A percentile compares a stretch with the other conserved stretches of the same genome.
Evolutionary conservation across 2,888 invertebrate genomes (phyloP).

Genomic region (Molorchus minor): DNA sequence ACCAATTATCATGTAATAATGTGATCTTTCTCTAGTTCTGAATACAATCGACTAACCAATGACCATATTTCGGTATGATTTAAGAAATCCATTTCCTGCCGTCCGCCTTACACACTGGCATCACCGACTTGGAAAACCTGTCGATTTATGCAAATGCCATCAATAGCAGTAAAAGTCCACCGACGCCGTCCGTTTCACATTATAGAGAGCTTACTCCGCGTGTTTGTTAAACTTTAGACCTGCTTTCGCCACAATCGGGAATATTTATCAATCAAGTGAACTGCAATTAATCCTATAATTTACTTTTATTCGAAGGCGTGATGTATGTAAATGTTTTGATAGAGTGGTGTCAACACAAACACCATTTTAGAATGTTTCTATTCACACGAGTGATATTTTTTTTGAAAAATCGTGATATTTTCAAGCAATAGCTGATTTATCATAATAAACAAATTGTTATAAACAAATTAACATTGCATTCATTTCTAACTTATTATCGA

Average conservation of each 20-base stretch:
- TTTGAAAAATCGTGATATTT: conserved; percentile 4
- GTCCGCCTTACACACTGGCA: no score
- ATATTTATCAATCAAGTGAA: conserved; percentile 8
- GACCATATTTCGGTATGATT: no score
- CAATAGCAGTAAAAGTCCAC: no score
- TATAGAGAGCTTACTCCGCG: background rate
- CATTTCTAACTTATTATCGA: no score
- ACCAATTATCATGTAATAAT: no score
- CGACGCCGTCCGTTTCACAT: background rate
- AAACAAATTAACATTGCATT: no score
- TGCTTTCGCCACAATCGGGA: background rate
- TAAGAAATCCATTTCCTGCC: no score
- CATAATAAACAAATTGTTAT: conserved; percentile 24
- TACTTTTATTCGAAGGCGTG: conserved; percentile 12
- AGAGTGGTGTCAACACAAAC: conserved; percentile 16
- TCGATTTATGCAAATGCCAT: no score
- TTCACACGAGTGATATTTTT: conserved; percentile 16
- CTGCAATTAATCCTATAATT: conserved; percentile 8
- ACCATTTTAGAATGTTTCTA: no score
- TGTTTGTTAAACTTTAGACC: background rate
- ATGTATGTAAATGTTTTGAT: conserved; percentile 22
- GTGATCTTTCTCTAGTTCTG: no score
- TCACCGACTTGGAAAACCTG: no score
- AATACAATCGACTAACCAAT: no score
- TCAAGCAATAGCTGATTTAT: conserved; percentile 8